These are phyloP conservation scores for Eupleurogrammus muticus DNA, from an alignment of 2,797 vertebrate species.

Conservation along the genomic window DNA sequence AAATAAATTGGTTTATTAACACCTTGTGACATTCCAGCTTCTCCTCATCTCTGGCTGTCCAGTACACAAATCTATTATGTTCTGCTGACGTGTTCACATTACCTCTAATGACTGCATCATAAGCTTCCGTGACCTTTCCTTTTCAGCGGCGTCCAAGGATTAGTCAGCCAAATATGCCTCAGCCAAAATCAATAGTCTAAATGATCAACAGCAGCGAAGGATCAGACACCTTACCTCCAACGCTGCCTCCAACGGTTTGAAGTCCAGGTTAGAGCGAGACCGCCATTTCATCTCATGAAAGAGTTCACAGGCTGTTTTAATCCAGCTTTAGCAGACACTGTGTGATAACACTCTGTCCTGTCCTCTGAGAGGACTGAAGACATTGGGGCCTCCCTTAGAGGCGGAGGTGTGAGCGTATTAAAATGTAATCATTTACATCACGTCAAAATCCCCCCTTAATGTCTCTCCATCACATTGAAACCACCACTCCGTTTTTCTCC, in stretches of 20 bases:
- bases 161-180: constrained; percentile 62
- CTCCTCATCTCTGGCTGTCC: constrained; percentile 5
- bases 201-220: constrained; percentile 54
- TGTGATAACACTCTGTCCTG: constrained; percentile 44
- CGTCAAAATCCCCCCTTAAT: constrained; percentile 1
- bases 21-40: neutral
- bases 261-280: constrained; percentile 14
- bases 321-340: constrained; percentile 26
- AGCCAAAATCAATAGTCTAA: constrained; percentile 69
- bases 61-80: neutral
- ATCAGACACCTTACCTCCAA: constrained; percentile 68
- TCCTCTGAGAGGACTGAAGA: constrained; percentile 47
- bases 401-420: constrained; percentile 10
- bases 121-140: constrained; percentile 59
- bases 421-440: constrained; percentile 2
- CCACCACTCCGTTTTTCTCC: constrained; percentile 2
- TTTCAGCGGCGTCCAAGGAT: constrained; percentile 58
- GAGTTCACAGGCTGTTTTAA: constrained; percentile 29
- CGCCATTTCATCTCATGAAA: constrained; percentile 29
- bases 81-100: neutral
- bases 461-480: constrained; percentile 9
- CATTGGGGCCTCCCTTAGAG: constrained; percentile 13
- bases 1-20: constrained; percentile 4
- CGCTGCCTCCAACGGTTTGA: constrained; percentile 33
- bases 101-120: constrained; percentile 30